These are phyloP conservation scores for Porites divaricata DNA, from an alignment of 92 coral and sea anemone species.

Conservation along the genomic window DNA sequence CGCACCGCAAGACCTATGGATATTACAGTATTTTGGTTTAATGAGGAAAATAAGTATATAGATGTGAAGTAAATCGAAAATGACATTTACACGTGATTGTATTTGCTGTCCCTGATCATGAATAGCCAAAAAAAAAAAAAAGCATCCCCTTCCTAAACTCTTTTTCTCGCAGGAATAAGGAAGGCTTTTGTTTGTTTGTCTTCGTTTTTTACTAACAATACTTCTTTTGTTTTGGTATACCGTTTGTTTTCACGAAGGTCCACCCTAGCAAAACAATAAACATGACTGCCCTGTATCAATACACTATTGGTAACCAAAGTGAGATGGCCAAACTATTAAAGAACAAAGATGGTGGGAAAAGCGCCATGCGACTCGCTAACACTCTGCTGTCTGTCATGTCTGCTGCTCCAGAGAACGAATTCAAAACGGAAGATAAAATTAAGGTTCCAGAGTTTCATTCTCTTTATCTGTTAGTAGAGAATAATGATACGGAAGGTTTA, in stretches of 20 bases:
- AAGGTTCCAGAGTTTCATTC: slow-evolving; percentile 41
- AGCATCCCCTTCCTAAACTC: too few species aligned
- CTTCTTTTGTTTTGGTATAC: background rate
- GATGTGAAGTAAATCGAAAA: too few species aligned
- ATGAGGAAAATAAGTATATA: too few species aligned
- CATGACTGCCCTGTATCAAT: slow-evolving; percentile 55
- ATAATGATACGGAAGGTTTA: background rate
- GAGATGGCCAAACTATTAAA: slow-evolving; percentile 64
- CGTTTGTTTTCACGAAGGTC: slow-evolving; percentile 3
- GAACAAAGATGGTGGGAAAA: slow-evolving; percentile 69
- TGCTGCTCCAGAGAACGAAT: slow-evolving; percentile 33
- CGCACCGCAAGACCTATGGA: background rate
- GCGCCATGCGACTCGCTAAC: slow-evolving; percentile 83
- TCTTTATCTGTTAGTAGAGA: too few species aligned
- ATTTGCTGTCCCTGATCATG: too few species aligned
- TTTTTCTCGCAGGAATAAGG: too few species aligned
- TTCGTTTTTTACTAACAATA: too few species aligned
- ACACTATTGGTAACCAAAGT: slow-evolving; percentile 76
- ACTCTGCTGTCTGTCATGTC: slow-evolving; percentile 80
- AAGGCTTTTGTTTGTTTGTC: too few species aligned
- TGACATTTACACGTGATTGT: too few species aligned
- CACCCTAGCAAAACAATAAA: slow-evolving; percentile 3
- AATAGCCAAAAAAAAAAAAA: too few species aligned
- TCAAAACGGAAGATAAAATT: slow-evolving; percentile 65
- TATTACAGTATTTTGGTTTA: too few species aligned